Evolutionary conservation across 2,888 invertebrate species (phyloP), one percentile per base, ranked within the genome.

Genomic region (Cantharis flavilabris): DNA sequence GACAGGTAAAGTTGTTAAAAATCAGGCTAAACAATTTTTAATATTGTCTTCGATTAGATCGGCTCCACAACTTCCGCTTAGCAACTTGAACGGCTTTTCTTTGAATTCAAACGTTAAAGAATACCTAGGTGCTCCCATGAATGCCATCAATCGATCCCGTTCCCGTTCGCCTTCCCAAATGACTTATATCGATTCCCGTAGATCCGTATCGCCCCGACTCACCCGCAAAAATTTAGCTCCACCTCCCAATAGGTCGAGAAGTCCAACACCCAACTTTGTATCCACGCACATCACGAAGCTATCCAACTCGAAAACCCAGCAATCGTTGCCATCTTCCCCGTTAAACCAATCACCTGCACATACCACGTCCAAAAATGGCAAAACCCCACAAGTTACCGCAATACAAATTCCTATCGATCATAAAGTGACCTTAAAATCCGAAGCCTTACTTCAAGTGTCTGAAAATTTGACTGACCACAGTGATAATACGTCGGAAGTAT

Each of bases 401-500:
- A 84, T 90, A 86, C 82, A 91, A 88, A 85, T 90, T 85, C 85
- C 86, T 84, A 62, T 87, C 83, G 83, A 89, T 85, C 80, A 85
- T 84, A 84, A 85, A 79, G 83, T 84, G 69, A 83, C 81, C 10
- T 86, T 90, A 77, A 90, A 90, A 79, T 88, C 89, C 3, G 90
- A 89, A 82, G 87, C 89, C 1, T 86, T 84, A 20, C 80, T 88
- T 20, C 87, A 87, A 78, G 83, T 82, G 2, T 80, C 83, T 9
- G 83, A 82, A 20, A 81, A 81, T 62, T 79, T 81, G 62, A 87
- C 88, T 13, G 85, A 93, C 79, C 92, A 93, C 9, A 93, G 95
- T 73, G 95, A 95, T 86, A 95, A 95, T 82, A 94, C 95, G 10
- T 95, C 95, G 76, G 95, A 96, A 86, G 94, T 95, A 23, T 95